Base-by-base conservation (phyloP, 2,113 vertebrate species). In the Heterocephalus glaber region DNA sequence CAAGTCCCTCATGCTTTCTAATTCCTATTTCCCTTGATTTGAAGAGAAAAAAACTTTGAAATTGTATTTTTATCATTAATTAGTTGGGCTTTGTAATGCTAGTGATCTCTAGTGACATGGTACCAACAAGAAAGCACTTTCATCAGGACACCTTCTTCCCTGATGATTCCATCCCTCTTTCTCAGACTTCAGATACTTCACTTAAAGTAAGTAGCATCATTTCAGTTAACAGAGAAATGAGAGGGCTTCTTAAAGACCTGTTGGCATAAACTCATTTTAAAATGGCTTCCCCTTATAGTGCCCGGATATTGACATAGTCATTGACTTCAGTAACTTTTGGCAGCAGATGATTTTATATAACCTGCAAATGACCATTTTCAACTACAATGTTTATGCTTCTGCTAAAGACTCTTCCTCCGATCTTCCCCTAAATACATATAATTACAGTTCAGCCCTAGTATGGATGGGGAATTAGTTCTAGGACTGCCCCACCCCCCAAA, bases 11-110 rank as follows among this genome's bases (percentile, higher is more conserved):
- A 30, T 70, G 90, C n/a, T 85, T 90, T 52, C 63, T 1, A 19
- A 89, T 94, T 33, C 49, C 94, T 77, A 44, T 28, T 85, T 87
- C 77, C 65, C 77, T 92, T 86, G 89, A 84, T 80, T 12, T 92
- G 61, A 87, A 66, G 41, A 56, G 38, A 24, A 41, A 93, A 58
- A 68, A 22, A 54, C 56, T 82, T 80, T 58, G 79, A 63, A 85
- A 56, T 10, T 54, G 17, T 20, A 87, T 56, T 88, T 80, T 81
- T 35, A 63, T 79, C 74, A 63, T n/a, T 68, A 61, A 80, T 33
- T 49, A 86, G 41, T 74, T 30, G 24, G 44, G 47, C 38, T 77
- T 81, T 58, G 74, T 1, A 19, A 54, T 49, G 79, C 49, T 38
- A 35, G 19, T 17, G 63, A 35, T 66, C 35, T 76, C 76, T 28